Percentiles rank a stretch among this genome's conserved stretches.
Evolutionary conservation across 1,140 invertebrate genomes (phyloP).

Genomic region (Theocolax elegans): DNA sequence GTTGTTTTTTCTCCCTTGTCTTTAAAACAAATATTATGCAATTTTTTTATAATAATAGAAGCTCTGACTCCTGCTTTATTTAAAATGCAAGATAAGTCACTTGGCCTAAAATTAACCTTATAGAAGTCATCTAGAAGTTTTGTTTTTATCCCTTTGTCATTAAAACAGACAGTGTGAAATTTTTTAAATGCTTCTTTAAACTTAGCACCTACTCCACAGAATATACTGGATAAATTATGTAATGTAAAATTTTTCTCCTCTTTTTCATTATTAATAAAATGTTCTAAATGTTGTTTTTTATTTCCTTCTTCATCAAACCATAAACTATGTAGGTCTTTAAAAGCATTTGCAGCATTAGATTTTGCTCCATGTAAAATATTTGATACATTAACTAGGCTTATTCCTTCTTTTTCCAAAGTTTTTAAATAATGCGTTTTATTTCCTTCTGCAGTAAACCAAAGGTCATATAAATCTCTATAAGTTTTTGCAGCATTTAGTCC

Average conservation of each 20-base stretch:
- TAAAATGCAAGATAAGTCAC: too few relatives aligned
- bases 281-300: constrained; percentile 45
- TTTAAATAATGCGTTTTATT: constrained; percentile 47
- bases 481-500: constrained; percentile 39
- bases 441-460: constrained; percentile 45
- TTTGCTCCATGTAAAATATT: constrained; percentile 38
- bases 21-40: too few relatives aligned
- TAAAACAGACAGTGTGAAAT: too few relatives aligned
- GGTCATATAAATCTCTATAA: constrained; percentile 44
- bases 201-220: constrained; percentile 43
- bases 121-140: too few relatives aligned
- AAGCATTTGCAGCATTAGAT: constrained; percentile 40
- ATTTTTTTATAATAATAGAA: too few relatives aligned
- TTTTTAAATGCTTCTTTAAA: constrained; percentile 41
- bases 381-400: not conserved
- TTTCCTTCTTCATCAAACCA: constrained; percentile 46
- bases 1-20: too few relatives aligned
- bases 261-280: constrained; percentile 45
- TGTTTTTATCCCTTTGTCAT: too few relatives aligned
- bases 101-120: too few relatives aligned
- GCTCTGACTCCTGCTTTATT: too few relatives aligned
- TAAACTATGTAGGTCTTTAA: constrained; percentile 43
- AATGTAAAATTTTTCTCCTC: constrained; percentile 17
- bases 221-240: not conserved
- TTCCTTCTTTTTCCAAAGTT: constrained; percentile 43